Base-by-base conservation (phyloP, 2,113 vertebrate genomes). In the Sphyrna mokarran region DNA sequence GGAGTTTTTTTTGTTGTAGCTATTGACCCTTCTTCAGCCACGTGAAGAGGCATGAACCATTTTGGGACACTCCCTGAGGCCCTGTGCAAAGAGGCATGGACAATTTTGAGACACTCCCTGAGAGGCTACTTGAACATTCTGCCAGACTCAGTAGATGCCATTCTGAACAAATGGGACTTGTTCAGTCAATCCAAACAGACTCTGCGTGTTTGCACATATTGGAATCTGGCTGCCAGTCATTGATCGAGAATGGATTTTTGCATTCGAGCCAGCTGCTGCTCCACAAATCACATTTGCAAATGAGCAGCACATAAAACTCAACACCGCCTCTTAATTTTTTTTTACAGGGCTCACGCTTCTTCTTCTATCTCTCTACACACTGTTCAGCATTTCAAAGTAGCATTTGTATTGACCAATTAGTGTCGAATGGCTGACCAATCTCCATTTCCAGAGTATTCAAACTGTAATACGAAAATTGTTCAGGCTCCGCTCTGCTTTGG, bases 281-380 rank as follows among this genome's bases (percentile, higher is more conserved):
- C n/a, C 23, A 40, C 91, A 94, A 94, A 94, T 94, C 69, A 68
- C 91, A 26, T 94, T 94, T 94, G 91, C 91, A 94, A 69, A 69
- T 94, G 91, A 94, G 91, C 61, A 37, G 90, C 61, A 40, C 20
- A 69, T 66, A 94, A 40, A 94, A 94, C 20, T 66, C 6, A 69
- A 69, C 23, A 26, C 8, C 18, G 63, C 61, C 91, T 69, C 93
- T 61, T 11, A 23, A 40, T 83, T 83, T 94, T 22, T 63, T 40
- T 66, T 43, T 18, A 91, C 33, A 1, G 66, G 58, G 20, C 26
- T 33, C 85, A 23, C 23, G 43, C 85, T 87, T 89, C 23, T 89
- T 13, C 23, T 89, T 89, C 1, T 89, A 29, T 23, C 83, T 86
- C 37, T 85, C 16, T 8, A 10, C 2, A 2, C 48, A 87, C 22